Conservation (phyloP, 2,113 vertebrate species). For the Thryonomys swinderianus region DNA sequence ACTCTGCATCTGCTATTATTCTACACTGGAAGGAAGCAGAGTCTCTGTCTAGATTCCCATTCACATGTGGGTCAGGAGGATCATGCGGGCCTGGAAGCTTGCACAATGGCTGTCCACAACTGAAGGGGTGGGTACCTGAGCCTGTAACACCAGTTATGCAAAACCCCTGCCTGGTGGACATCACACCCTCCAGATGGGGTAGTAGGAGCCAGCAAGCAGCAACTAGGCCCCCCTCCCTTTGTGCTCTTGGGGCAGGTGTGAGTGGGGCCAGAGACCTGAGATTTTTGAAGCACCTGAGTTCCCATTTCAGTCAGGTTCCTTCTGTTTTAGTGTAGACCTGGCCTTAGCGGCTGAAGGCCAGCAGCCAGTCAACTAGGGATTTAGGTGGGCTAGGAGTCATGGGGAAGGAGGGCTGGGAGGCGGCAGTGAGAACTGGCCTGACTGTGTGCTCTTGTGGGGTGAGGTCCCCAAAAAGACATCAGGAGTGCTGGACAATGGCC, state of each 20-base stretch:
- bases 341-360: conserved; percentile 31
- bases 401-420: conserved; percentile 47
- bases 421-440: not conserved
- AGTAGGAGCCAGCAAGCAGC: not conserved
- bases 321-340: conserved; percentile 58
- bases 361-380: conserved; percentile 35
- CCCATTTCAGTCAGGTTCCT: conserved; percentile 68
- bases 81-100: not conserved
- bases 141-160: not conserved
- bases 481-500: not conserved
- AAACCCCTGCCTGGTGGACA: not conserved
- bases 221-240: not conserved
- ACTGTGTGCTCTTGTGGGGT: not conserved
- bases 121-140: not conserved
- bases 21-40: not conserved
- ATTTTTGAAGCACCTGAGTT: conserved; percentile 4
- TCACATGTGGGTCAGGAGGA: not conserved
- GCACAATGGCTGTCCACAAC: not conserved
- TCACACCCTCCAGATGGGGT: not conserved
- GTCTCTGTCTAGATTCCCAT: not conserved
- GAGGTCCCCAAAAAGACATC: not conserved
- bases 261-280: not conserved
- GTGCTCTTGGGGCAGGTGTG: not conserved
- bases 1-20: not conserved
- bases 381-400: not conserved